Conservation (phyloP, 2,888 invertebrate genomes). For the Fissipunctia ypsillon region DNA sequence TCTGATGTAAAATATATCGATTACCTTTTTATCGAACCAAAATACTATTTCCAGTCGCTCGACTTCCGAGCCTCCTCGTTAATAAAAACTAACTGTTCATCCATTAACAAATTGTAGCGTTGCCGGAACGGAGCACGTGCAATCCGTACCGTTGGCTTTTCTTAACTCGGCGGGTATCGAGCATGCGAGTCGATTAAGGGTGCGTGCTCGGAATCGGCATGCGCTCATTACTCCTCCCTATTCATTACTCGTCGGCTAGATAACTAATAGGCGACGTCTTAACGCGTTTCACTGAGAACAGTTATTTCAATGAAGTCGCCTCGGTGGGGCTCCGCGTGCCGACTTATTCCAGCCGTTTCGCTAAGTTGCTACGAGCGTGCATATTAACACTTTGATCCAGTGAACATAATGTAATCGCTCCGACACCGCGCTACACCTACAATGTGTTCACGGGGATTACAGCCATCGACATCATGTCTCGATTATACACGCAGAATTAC, state of each 20-base stretch:
- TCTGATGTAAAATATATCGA: constrained; percentile 58
- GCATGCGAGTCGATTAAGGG: constrained; percentile 81
- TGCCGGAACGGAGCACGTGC: constrained; percentile 76
- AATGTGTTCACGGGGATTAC: constrained; percentile 56
- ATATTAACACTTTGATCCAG: constrained; percentile 70
- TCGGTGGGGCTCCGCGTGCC: constrained; percentile 47
- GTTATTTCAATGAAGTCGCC: constrained; percentile 82
- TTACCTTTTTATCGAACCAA: constrained; percentile 72
- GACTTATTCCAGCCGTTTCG: constrained; percentile 60
- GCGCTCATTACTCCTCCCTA: constrained; percentile 86
- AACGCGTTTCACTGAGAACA: constrained; percentile 79
- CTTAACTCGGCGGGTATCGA: constrained; percentile 61
- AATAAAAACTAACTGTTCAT: constrained; percentile 78
- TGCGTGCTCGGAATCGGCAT: constrained; percentile 87
- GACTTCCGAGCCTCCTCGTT: constrained; percentile 72
- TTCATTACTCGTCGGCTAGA: constrained; percentile 86
- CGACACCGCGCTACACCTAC: constrained; percentile 57
- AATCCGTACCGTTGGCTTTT: constrained; percentile 72
- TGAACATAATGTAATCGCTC: constrained; percentile 65
- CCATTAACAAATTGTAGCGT: constrained; percentile 73
- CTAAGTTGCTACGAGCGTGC: constrained; percentile 63
- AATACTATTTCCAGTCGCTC: constrained; percentile 71
- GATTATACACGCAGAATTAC: constrained; percentile 56
- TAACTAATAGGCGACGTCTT: constrained; percentile 85
- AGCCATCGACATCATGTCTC: constrained; percentile 58